These are phyloP conservation scores for Rhinichthys osculus DNA, from an alignment of 2,797 vertebrate species.

Conservation along the genomic window DNA sequence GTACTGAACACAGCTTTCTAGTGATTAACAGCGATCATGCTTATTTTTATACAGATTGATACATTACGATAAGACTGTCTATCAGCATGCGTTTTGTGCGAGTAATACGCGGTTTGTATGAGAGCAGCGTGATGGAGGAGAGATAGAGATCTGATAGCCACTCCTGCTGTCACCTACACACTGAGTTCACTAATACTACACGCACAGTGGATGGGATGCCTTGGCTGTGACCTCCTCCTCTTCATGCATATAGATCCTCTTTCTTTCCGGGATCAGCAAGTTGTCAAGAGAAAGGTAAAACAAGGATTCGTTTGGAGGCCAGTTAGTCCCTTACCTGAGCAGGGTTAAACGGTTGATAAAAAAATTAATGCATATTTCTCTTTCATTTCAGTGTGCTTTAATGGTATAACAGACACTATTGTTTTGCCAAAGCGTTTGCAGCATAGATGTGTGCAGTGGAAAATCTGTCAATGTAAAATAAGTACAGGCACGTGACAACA, in stretches of 20 bases:
- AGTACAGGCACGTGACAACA: not conserved
- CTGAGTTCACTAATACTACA: not conserved
- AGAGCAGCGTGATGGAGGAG: not conserved
- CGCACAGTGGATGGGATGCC: constrained; percentile 10
- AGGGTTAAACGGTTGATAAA: not conserved
- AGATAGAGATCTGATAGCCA: constrained; percentile 36
- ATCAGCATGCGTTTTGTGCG: not conserved
- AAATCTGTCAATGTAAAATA: not conserved
- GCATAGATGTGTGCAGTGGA: not conserved
- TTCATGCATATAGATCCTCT: not conserved
- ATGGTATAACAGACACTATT: not conserved
- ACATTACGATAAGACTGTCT: not conserved
- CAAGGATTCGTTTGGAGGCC: constrained; percentile 6
- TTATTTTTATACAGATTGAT: not conserved
- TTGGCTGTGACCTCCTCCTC: constrained; percentile 3
- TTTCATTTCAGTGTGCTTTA: not conserved
- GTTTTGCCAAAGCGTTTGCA: not conserved
- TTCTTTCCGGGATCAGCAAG: not conserved
- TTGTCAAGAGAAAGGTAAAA: constrained; percentile 39
- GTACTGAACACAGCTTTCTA: not conserved
- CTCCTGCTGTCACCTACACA: constrained; percentile 3
- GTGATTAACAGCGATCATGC: not conserved
- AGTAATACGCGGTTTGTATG: not conserved
- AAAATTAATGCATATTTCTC: not conserved
- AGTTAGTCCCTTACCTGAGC: not conserved